Evolutionary conservation across 30 jellyfish, hydroid and myxozoan genomes (phyloP).

Genomic region (Mastigias papua): DNA sequence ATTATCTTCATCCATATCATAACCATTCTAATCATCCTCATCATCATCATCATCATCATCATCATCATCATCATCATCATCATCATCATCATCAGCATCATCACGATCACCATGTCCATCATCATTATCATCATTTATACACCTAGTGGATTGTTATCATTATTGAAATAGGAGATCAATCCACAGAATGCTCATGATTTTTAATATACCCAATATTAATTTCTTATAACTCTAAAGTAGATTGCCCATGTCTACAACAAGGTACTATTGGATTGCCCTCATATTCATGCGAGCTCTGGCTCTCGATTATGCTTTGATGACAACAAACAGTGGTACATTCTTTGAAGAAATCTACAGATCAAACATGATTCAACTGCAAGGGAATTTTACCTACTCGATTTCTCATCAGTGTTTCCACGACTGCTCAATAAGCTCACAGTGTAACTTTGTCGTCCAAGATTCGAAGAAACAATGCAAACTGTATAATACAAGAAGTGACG

Average conservation of each 20-base stretch:
- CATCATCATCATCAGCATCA: no score
- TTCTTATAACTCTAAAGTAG: background rate
- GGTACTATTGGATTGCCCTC: background rate
- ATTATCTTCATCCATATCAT: no score
- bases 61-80: no score
- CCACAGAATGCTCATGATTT: no score
- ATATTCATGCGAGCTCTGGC: background rate
- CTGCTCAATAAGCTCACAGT: background rate
- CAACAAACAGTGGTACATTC: background rate
- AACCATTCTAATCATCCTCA: no score
- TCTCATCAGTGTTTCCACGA: background rate
- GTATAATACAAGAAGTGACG: background rate
- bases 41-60: no score
- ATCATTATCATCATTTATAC: no score
- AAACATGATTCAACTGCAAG: background rate
- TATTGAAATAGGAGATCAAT: no score
- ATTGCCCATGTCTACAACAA: background rate
- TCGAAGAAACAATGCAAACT: background rate
- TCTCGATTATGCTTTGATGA: background rate
- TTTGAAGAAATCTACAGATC: background rate
- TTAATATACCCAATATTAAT: no score
- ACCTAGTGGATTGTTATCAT: no score
- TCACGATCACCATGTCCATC: no score
- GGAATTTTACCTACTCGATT: no score
- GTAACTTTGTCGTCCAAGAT: background rate